Base-by-base conservation (phyloP, 2,797 vertebrate genomes). In the Acanthurus lineatus region DNA sequence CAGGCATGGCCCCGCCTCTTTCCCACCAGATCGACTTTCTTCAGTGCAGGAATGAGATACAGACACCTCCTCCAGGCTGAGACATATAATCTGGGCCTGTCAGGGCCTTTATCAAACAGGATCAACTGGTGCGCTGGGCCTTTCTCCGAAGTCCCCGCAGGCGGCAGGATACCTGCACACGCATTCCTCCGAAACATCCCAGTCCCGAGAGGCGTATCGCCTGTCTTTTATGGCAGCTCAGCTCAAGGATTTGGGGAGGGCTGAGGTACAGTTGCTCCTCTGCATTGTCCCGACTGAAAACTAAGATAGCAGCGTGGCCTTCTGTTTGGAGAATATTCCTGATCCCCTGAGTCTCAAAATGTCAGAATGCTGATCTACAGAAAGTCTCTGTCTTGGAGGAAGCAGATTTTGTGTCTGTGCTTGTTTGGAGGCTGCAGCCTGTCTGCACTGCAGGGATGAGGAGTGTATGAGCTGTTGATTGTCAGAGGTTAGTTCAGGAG, bases 11-110 rank as follows among this genome's bases (percentile, higher is more conserved):
- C 88, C 91, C 81, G 65, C 91, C 90, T 90, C 88, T 93, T 94
- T 94, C 93, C 90, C 89, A 94, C 87, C 84, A 79, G 94, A 95
- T 95, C 91, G 60, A 92, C 93, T 96, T 95, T 94, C 93, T 90
- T 93, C 78, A 71, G 86, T 53, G 49, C 87, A 91, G 92, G 90
- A 92, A 93, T 92, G 85, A 90, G 89, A 90, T 89, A 79, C 82
- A 73, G 88, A 92, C 89, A 90, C 82, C 82, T 91, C 94, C 92
- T 92, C 91, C 90, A 87, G 92, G 93, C 92, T 87, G 87, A 87
- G 92, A 92, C 87, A 92, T 84, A 89, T 89, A 91, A 94, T 94
- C 92, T 85, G 83, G 88, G 89, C 87, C 91, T 94, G 92, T 94
- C 93, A 93, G 82, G 88, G 87, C 88, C 92, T 93, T 92, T 91